A percentile compares a stretch with the other conserved stretches of the same genome.
Conservation (phyloP, 2,888 invertebrate genomes). For the Miltochrista miniata region DNA sequence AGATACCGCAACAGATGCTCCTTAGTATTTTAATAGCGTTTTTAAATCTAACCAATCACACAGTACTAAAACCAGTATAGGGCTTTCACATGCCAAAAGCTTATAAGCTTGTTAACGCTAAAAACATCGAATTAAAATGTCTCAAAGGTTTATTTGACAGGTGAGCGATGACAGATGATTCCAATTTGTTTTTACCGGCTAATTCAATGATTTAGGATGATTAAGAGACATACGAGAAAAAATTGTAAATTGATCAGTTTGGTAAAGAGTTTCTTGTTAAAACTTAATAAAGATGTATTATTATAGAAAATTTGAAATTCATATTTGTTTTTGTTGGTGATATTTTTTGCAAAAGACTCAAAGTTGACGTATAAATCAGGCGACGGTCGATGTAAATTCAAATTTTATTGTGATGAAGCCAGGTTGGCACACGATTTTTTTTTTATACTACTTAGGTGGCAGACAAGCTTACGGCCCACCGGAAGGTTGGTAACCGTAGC, state of each 20-base stretch:
- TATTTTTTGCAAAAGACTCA: too few relatives aligned
- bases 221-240: constrained; percentile 1
- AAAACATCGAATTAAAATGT: constrained; percentile 61
- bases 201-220: constrained; percentile 35
- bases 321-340: too few relatives aligned
- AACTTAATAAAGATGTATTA: too few relatives aligned
- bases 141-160: constrained; percentile 55
- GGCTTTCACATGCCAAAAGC: constrained; percentile 29
- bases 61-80: constrained; percentile 44
- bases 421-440: too few relatives aligned
- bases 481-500: too few relatives aligned
- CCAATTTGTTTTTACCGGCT: constrained; percentile 36
- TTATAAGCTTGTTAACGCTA: constrained; percentile 35
- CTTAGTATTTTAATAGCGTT: constrained; percentile 36
- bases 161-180: constrained; percentile 62
- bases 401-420: too few relatives aligned
- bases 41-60: constrained; percentile 43
- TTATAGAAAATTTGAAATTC: too few relatives aligned
- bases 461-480: too few relatives aligned
- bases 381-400: not conserved
- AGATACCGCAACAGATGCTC: constrained; percentile 39
- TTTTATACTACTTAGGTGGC: too few relatives aligned
- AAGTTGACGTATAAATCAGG: too few relatives aligned
- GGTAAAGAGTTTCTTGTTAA: too few relatives aligned
- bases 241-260: too few relatives aligned